phyloP scores from a whole-genome alignment of 2,113 vertebrate genomes.

The Picathartes gymnocephalus region DNA sequence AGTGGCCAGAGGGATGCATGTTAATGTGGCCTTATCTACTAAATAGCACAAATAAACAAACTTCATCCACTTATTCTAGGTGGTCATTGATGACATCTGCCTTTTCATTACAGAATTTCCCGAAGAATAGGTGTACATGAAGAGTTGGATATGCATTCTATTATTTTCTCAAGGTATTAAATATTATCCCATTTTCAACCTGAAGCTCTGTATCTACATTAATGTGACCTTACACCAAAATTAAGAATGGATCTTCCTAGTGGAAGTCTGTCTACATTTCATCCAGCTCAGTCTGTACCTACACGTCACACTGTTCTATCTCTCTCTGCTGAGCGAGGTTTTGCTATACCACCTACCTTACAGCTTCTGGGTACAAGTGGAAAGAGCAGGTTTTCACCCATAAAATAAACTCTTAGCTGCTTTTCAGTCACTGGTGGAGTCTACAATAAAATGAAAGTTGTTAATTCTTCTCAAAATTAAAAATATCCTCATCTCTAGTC shows the following conservation, averaged over 20 bases:
- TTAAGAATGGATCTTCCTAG: neutral
- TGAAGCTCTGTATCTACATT: neutral
- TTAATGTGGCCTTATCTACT: neutral
- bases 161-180: neutral
- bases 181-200: neutral
- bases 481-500: neutral
- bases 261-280: neutral
- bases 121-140: fast-evolving
- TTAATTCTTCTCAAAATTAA: neutral
- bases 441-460: neutral
- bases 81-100: neutral
- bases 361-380: neutral
- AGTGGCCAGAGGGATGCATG: neutral
- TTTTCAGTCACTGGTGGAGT: neutral
- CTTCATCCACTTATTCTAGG: neutral
- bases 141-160: neutral
- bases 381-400: neutral
- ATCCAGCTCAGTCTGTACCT: neutral
- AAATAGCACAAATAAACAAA: neutral
- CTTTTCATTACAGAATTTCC: neutral
- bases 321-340: neutral
- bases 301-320: fast-evolving
- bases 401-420: neutral
- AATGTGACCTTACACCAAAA: neutral
- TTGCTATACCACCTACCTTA: neutral